Percentiles rank a stretch among this genome's conserved stretches.
Evolutionary conservation across 23 tunicate species (phyloP).

Genomic region (Ciona savignyi): DNA sequence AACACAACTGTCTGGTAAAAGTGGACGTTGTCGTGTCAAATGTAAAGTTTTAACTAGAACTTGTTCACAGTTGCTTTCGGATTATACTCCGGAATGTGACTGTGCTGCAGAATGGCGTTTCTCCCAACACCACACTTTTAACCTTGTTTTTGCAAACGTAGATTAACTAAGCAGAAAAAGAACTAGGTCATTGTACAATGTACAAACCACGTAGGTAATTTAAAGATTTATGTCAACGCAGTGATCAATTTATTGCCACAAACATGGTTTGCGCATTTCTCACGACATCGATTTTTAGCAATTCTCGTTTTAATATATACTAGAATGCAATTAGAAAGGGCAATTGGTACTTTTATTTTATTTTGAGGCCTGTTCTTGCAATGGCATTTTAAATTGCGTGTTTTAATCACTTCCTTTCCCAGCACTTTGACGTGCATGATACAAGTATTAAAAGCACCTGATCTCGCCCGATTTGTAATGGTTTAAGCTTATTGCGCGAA

Average conservation of each 20-base stretch:
- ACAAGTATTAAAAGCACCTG: too few species aligned
- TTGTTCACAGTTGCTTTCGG: too few species aligned
- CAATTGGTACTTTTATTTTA: background rate
- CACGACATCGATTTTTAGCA: background rate
- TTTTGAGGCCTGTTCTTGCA: background rate
- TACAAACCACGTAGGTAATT: too few species aligned
- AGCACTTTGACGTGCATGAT: background rate
- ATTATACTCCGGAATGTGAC: too few species aligned
- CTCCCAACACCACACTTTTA: too few species aligned
- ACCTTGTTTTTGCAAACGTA: background rate
- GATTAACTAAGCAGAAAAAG: background rate
- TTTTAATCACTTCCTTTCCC: background rate
- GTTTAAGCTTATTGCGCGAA: too few species aligned
- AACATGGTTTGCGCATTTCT: background rate
- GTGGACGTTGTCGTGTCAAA: too few species aligned
- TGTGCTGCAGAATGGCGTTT: too few species aligned
- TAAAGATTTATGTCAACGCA: background rate
- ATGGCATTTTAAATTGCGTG: background rate
- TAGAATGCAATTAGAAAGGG: background rate
- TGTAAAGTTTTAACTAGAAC: too few species aligned
- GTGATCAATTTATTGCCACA: too few species aligned
- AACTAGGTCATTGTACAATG: background rate
- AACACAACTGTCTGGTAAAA: too few species aligned
- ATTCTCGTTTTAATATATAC: background rate
- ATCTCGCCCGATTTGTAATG: too few species aligned